Conservation (phyloP, 2,797 vertebrate genomes). For the Alauda arvensis region DNA sequence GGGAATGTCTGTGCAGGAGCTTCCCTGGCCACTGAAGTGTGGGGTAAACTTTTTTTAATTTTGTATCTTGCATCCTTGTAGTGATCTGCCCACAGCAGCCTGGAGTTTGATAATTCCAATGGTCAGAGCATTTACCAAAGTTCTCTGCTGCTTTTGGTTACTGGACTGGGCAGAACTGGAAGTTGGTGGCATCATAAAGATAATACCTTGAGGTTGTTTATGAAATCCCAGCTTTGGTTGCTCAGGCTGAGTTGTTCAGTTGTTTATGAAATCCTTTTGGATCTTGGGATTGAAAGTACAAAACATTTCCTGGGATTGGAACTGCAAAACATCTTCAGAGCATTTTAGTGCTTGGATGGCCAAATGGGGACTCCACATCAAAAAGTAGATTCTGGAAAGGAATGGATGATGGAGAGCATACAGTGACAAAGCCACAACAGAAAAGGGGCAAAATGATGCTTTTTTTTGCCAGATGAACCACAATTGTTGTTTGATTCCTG, state of each 20-base stretch:
- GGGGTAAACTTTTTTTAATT: background rate
- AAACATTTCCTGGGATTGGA: constrained; percentile 22
- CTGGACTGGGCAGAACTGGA: background rate
- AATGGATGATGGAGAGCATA: constrained; percentile 48
- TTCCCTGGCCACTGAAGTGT: background rate
- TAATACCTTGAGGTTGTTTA: constrained; percentile 12
- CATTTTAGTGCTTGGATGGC: constrained; percentile 22
- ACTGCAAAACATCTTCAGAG: background rate
- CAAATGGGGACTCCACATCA: constrained; percentile 53
- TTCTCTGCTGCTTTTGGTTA: background rate
- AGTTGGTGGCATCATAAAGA: background rate
- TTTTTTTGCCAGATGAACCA: constrained; percentile 59
- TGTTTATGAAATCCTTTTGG: constrained; percentile 6
- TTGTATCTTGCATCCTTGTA: background rate
- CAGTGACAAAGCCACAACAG: constrained; percentile 64
- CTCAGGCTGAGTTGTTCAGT: background rate
- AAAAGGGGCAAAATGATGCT: constrained; percentile 56
- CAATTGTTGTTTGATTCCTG: constrained; percentile 65
- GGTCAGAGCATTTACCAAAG: background rate
- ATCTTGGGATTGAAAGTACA: background rate
- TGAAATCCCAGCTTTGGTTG: constrained; percentile 12
- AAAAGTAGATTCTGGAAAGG: constrained; percentile 56
- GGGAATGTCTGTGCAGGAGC: background rate
- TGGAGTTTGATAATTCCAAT: background rate
- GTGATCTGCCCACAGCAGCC: background rate